These are phyloP conservation scores for Drosophila willistoni DNA, from an alignment of 1,140 invertebrate genomes.

Conservation along the genomic window DNA sequence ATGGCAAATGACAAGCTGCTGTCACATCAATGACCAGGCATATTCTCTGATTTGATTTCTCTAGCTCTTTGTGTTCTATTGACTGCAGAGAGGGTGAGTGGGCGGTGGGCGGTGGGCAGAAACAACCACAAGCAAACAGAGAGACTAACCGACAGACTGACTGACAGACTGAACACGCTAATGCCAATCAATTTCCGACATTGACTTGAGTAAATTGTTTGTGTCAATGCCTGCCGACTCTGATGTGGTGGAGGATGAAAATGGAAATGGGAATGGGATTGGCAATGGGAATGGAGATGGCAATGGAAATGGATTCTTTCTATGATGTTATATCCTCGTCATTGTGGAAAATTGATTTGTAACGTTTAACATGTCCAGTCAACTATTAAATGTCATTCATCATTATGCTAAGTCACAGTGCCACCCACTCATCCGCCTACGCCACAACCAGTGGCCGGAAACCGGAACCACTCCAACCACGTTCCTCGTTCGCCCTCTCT, in stretches of 20 bases:
- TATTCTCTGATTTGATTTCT: conserved; percentile 30
- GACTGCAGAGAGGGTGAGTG: background rate
- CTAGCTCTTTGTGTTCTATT: too few species aligned
- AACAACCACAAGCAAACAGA: background rate
- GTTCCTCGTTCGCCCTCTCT: background rate
- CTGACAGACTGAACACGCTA: conserved; percentile 57
- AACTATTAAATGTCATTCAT: conserved; percentile 78
- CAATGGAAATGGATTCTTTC: conserved; percentile 2
- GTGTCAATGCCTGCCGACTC: conserved; percentile 49
- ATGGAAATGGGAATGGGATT: conserved; percentile 2
- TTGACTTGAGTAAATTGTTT: conserved; percentile 69
- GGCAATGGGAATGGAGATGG: background rate
- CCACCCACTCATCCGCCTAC: background rate
- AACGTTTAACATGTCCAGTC: conserved; percentile 65
- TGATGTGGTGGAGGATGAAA: background rate
- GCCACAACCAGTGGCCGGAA: conserved; percentile 54
- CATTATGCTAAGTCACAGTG: conserved; percentile 74
- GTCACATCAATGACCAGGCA: conserved; percentile 73
- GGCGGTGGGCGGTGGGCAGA: background rate
- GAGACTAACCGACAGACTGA: background rate
- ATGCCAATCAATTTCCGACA: conserved; percentile 69
- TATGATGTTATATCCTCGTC: conserved; percentile 24
- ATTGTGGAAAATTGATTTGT: conserved; percentile 74
- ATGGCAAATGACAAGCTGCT: conserved; percentile 52
- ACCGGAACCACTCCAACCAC: conserved; percentile 71